Conservation (phyloP, 1,140 invertebrate genomes). For the Pollicipes pollicipes region DNA sequence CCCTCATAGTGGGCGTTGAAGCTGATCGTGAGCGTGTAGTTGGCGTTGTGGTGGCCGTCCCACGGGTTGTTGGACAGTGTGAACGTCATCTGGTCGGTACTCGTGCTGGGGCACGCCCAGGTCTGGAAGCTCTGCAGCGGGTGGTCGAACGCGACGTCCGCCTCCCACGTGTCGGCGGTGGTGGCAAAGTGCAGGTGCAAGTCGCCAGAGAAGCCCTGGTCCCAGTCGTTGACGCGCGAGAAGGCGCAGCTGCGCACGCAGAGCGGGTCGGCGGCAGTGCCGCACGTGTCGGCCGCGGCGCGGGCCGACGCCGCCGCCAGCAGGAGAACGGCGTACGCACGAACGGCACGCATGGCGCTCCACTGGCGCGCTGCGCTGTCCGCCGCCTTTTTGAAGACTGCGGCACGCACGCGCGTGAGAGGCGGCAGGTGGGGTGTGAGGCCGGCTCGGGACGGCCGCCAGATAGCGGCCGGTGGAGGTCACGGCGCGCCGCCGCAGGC, state of each 20-base stretch:
- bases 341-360: too few species aligned
- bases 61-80: neutral
- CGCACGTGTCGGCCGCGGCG: neutral
- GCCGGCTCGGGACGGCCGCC: too few species aligned
- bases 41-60: conserved; percentile 1
- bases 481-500: too few species aligned
- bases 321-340: neutral
- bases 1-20: neutral
- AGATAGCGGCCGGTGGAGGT: too few species aligned
- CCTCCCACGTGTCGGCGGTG: neutral
- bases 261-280: neutral
- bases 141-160: neutral
- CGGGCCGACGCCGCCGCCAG: too few species aligned
- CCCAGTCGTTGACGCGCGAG: neutral
- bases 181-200: neutral
- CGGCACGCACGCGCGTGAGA: too few species aligned
- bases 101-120: neutral
- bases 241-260: neutral
- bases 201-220: neutral
- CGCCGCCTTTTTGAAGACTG: too few species aligned
- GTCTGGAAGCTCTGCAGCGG: neutral
- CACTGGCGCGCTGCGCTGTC: too few species aligned
- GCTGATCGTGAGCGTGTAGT: neutral
- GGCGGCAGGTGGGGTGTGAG: too few species aligned
- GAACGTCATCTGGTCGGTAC: neutral